Percentiles rank a stretch among this genome's conserved stretches.
These are phyloP conservation scores for Syngnathus acus DNA, from an alignment of 2,797 vertebrate genomes.

Conservation along the genomic window DNA sequence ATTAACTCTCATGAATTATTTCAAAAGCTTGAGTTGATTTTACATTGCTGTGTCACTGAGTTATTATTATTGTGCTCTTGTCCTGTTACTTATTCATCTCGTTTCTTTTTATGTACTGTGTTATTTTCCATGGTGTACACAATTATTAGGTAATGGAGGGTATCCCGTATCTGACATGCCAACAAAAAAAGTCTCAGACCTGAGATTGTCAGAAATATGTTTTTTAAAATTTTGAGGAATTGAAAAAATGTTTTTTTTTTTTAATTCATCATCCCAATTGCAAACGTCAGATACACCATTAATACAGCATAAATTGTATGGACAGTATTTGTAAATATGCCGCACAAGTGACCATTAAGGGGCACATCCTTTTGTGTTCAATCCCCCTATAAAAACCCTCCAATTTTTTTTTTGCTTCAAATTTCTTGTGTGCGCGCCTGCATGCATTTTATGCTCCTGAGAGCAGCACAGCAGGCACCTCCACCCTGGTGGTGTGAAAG, in stretches of 20 bases:
- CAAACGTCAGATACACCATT: no score
- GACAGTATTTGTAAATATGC: background rate
- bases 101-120: conserved; percentile 22
- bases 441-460: conserved; percentile 7
- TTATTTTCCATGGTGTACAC: conserved; percentile 36
- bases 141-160: conserved; percentile 23
- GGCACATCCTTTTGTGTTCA: conserved; percentile 6
- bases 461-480: conserved; percentile 18
- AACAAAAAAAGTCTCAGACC: background rate
- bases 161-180: background rate
- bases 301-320: no score
- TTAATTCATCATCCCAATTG: no score
- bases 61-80: conserved; percentile 22
- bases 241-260: no score
- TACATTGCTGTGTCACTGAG: conserved; percentile 17
- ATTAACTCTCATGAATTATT: conserved; percentile 50
- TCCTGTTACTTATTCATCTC: background rate
- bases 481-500: conserved; percentile 10
- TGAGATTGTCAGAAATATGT: conserved; percentile 2
- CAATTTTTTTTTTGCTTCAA: conserved; percentile 13
- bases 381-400: conserved; percentile 13
- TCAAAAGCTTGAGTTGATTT: conserved; percentile 30
- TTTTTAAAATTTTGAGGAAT: no score
- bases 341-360: background rate
- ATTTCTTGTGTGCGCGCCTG: conserved; percentile 11